phyloP scores from a whole-genome alignment of 2,888 invertebrate species.

The Patella depressa region DNA sequence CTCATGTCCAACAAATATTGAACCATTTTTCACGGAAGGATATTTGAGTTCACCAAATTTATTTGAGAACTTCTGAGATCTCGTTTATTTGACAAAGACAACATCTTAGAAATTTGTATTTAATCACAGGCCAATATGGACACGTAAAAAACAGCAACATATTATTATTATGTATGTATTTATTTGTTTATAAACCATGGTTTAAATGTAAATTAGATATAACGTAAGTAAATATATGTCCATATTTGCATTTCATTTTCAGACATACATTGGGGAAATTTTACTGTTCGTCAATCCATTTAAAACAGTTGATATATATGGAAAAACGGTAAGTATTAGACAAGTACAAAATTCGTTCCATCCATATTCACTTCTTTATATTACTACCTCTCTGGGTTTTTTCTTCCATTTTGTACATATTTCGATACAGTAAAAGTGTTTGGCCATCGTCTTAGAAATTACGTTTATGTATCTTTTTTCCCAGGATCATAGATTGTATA shows the following conservation, averaged over 20 bases:
- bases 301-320: slow-evolving; percentile 55
- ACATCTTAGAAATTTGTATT: no score
- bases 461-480: slow-evolving; percentile 2
- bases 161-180: no score
- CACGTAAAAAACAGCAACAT: no score
- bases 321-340: slow-evolving; percentile 49
- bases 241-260: slow-evolving; percentile 34
- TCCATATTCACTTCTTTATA: not conserved
- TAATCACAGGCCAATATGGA: no score
- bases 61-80: no score
- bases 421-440: not conserved
- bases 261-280: slow-evolving; percentile 68
- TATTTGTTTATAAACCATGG: no score
- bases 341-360: no score
- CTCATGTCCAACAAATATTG: no score
- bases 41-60: no score
- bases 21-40: no score
- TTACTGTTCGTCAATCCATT: slow-evolving; percentile 65
- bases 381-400: not conserved
- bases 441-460: not conserved
- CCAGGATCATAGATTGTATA: slow-evolving; percentile 55
- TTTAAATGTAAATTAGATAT: no score
- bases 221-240: not conserved
- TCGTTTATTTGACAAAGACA: no score
- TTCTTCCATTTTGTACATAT: not conserved